Percentiles rank a stretch among this genome's conserved stretches.
Evolutionary conservation across 2,113 vertebrate species (phyloP).

Genomic region (Ptilonorhynchus violaceus): DNA sequence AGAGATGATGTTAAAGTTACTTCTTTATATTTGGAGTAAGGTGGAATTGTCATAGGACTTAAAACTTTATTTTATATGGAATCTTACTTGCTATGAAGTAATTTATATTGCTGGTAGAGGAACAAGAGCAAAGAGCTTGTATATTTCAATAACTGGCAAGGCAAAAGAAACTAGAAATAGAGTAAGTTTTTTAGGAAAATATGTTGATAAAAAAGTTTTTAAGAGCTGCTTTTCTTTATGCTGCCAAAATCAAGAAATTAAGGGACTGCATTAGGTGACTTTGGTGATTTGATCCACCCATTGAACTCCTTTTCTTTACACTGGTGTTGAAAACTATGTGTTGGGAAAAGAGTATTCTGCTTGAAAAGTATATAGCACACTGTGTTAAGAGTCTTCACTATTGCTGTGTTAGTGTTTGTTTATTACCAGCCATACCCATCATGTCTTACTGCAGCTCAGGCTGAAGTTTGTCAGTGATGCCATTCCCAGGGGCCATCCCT

Average conservation of each 20-base stretch:
- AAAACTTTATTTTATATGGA: no score
- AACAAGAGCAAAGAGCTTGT: no score
- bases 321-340: neutral
- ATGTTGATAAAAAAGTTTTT: no score
- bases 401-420: neutral
- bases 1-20: neutral
- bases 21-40: neutral
- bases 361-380: accelerated
- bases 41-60: neutral
- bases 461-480: neutral
- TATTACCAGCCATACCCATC: accelerated
- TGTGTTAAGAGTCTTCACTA: neutral
- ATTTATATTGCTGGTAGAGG: no score
- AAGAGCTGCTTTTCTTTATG: neutral
- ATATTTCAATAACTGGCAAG: no score
- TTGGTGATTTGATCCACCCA: neutral
- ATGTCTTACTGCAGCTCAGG: neutral
- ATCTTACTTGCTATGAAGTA: no score
- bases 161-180: no score
- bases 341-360: neutral
- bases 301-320: neutral
- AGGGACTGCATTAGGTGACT: accelerated
- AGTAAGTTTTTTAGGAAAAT: no score
- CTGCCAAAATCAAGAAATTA: neutral
- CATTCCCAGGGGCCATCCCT: neutral